phyloP scores from a whole-genome alignment of 30 jellyfish, hydroid and myxozoan species.

The Phacellophora camtschatica region DNA sequence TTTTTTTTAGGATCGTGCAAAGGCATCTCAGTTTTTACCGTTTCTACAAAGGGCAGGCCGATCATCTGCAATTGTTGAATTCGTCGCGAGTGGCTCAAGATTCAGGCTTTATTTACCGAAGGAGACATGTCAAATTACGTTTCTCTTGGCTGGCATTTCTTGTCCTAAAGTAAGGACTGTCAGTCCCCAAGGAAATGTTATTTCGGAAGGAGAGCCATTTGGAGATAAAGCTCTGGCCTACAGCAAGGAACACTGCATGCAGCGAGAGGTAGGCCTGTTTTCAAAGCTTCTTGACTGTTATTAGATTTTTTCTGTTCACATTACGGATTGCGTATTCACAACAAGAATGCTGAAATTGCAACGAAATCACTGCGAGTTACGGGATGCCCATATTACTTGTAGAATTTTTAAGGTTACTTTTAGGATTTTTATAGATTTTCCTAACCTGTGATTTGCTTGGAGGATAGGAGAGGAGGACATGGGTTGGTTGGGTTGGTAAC shows the following conservation, averaged over 20 bases:
- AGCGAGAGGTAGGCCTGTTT: slow-evolving; percentile 87
- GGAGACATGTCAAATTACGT: slow-evolving; percentile 84
- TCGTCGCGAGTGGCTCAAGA: slow-evolving; percentile 92
- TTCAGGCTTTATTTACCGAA: slow-evolving; percentile 81
- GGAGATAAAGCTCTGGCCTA: slow-evolving; percentile 77
- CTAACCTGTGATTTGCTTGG: too few species aligned
- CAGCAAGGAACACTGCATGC: slow-evolving; percentile 82
- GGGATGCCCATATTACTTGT: too few species aligned
- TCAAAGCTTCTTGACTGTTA: too few species aligned
- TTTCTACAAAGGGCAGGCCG: slow-evolving; percentile 94
- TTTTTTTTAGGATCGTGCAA: slow-evolving; percentile 75
- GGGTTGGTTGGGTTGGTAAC: too few species aligned
- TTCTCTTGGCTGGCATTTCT: slow-evolving; percentile 86
- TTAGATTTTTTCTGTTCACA: too few species aligned
- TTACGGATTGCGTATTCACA: too few species aligned
- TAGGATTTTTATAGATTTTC: too few species aligned
- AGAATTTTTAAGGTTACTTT: too few species aligned
- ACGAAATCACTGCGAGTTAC: too few species aligned
- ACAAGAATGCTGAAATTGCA: too few species aligned
- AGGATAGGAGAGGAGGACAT: too few species aligned
- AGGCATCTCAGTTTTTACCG: slow-evolving; percentile 87
- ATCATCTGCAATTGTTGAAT: slow-evolving; percentile 84
- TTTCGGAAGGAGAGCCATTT: slow-evolving; percentile 85
- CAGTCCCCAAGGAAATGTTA: slow-evolving; percentile 75
- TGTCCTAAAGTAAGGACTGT: slow-evolving; percentile 88